Conservation (phyloP, 2,113 vertebrate genomes). For the Pteruthius melanotis region DNA sequence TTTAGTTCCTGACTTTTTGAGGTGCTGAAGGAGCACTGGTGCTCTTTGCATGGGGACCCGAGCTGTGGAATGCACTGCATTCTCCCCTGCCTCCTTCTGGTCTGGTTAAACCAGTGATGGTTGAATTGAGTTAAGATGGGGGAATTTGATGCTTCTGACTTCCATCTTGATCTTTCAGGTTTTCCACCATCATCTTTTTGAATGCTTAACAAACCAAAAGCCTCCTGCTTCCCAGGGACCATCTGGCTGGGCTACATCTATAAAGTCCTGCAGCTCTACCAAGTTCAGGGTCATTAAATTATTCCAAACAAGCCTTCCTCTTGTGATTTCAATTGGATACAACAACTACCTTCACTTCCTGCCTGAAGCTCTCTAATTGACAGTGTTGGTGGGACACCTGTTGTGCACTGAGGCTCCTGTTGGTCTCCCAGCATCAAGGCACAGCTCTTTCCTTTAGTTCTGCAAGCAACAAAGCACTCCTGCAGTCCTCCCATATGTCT, state of each 20-base stretch:
- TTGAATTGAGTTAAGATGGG: not conserved
- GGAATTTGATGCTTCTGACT: not conserved
- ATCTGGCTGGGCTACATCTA: not conserved
- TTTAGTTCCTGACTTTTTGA: not conserved
- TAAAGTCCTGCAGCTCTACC: not conserved
- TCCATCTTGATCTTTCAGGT: not conserved
- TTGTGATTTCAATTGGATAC: constrained; percentile 11
- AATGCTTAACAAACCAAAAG: not conserved
- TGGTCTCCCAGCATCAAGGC: constrained; percentile 23
- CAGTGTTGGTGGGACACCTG: constrained; percentile 23
- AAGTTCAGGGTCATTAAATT: constrained; percentile 7
- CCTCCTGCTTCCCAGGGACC: not conserved
- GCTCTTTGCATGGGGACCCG: not conserved
- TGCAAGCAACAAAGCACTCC: not conserved
- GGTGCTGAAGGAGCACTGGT: not conserved
- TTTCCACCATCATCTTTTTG: not conserved
- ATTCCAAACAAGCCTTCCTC: constrained; percentile 19
- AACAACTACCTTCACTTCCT: not conserved
- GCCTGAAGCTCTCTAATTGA: constrained; percentile 7
- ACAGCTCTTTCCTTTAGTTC: not conserved
- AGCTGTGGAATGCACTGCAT: fast-evolving
- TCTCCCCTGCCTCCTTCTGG: not conserved
- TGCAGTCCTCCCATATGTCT: constrained; percentile 8
- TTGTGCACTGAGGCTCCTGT: constrained; percentile 16
- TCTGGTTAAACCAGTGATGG: not conserved